These are phyloP conservation scores for Eulemur rufifrons DNA, from an alignment of 2,113 vertebrate genomes.

Conservation along the genomic window DNA sequence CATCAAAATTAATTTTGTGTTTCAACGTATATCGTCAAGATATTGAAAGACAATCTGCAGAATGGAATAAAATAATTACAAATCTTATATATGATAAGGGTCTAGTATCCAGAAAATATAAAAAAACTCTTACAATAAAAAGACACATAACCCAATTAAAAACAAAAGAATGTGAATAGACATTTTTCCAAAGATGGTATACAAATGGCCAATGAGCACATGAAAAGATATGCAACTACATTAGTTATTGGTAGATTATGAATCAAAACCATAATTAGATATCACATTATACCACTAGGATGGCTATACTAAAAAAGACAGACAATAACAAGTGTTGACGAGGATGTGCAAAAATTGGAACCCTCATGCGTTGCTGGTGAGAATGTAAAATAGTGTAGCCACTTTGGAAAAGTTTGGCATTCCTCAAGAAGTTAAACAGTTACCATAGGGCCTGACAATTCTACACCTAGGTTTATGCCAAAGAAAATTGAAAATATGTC, in stretches of 20 bases:
- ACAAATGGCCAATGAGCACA: not conserved
- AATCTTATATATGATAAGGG: not conserved
- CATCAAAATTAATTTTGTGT: slow-evolving; percentile 13
- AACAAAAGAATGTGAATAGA: not conserved
- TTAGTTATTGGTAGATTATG: not conserved
- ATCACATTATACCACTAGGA: not conserved
- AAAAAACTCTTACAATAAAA: slow-evolving; percentile 2
- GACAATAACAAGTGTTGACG: not conserved
- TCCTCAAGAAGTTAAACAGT: not conserved
- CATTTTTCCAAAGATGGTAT: not conserved
- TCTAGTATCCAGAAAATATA: not conserved
- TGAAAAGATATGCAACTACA: not conserved
- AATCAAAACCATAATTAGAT: not conserved
- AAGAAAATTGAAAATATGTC: not conserved
- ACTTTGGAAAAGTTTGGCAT: not conserved
- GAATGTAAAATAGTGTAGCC: not conserved
- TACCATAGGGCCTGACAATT: not conserved
- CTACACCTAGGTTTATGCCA: not conserved
- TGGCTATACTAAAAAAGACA: not conserved
- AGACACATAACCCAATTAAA: not conserved
- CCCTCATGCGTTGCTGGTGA: not conserved
- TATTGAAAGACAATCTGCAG: not conserved
- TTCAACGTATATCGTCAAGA: not conserved
- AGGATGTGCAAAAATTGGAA: not conserved
- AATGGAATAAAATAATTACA: not conserved